Conservation (phyloP, 2,888 invertebrate genomes). For the Athetis lepigone region DNA sequence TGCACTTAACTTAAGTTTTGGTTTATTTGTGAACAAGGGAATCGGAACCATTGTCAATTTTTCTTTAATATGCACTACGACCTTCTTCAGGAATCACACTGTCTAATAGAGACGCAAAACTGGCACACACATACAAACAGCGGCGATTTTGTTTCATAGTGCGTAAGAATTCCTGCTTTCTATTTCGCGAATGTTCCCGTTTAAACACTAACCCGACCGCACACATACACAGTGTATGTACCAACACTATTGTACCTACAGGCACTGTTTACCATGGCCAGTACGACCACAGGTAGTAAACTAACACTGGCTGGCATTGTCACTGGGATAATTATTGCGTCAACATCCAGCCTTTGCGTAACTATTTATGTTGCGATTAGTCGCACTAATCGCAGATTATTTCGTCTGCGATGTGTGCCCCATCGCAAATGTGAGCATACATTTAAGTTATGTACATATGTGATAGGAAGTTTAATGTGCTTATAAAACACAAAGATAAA, state of each 20-base stretch:
- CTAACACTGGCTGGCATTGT: conserved; percentile 30
- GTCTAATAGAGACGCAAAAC: too few species aligned
- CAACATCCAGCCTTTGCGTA: conserved; percentile 42
- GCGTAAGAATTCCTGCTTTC: background rate
- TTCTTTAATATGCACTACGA: too few species aligned
- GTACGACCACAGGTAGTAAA: conserved; percentile 40
- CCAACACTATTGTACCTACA: conserved; percentile 11
- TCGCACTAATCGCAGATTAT: conserved; percentile 19
- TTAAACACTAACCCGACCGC: conserved; percentile 1
- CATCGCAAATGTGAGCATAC: conserved; percentile 15
- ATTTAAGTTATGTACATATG: background rate
- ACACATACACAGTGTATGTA: conserved; percentile 6
- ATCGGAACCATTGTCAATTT: too few species aligned
- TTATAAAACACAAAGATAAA: too few species aligned
- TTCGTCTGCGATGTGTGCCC: conserved; percentile 11
- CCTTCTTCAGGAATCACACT: too few species aligned
- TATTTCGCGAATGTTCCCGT: background rate
- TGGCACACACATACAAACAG: too few species aligned
- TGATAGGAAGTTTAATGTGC: background rate
- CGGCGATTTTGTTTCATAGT: too few species aligned
- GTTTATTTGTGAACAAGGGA: too few species aligned
- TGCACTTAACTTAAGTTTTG: too few species aligned
- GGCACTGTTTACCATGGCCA: conserved; percentile 34
- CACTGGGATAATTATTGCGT: conserved; percentile 49
- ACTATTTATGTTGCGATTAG: conserved; percentile 51